These are phyloP conservation scores for Eurois occulta DNA, from an alignment of 2,888 invertebrate genomes.

Conservation along the genomic window DNA sequence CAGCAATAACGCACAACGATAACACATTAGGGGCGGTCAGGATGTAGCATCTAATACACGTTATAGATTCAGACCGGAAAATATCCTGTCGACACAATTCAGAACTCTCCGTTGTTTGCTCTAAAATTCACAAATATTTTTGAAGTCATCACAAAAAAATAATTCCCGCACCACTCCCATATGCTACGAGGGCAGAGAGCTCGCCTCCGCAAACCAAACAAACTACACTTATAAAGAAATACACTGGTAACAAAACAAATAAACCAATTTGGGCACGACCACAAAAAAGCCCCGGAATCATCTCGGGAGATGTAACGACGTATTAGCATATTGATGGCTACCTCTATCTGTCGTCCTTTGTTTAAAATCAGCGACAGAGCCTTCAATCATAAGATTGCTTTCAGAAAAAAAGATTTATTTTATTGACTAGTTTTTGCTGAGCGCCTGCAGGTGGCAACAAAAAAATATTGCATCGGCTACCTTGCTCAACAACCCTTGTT, in stretches of 20 bases:
- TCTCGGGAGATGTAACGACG: constrained; percentile 79
- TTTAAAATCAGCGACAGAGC: constrained; percentile 89
- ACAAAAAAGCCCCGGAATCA: constrained; percentile 83
- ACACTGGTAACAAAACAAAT: constrained; percentile 88
- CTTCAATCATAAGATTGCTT: constrained; percentile 88
- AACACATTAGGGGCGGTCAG: constrained; percentile 77
- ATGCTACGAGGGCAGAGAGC: constrained; percentile 71
- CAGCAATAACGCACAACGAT: constrained; percentile 71
- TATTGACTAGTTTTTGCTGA: constrained; percentile 82
- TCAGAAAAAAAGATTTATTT: constrained; percentile 81
- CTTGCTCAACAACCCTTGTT: constrained; percentile 58
- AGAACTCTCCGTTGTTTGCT: constrained; percentile 65
- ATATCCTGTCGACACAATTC: constrained; percentile 65
- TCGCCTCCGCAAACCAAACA: constrained; percentile 85
- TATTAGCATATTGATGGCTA: constrained; percentile 90
- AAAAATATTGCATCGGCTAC: constrained; percentile 71
- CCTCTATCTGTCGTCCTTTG: constrained; percentile 87
- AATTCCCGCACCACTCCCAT: constrained; percentile 72
- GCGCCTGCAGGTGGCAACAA: constrained; percentile 83
- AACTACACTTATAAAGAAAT: constrained; percentile 84
- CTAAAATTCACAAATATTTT: constrained; percentile 69
- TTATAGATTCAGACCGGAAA: constrained; percentile 69
- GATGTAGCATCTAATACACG: constrained; percentile 62
- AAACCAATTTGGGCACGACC: constrained; percentile 85
- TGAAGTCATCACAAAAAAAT: constrained; percentile 60